Base-by-base conservation (phyloP, 53 echinoderm and acorn worm genomes). In the Crossaster papposus region DNA sequence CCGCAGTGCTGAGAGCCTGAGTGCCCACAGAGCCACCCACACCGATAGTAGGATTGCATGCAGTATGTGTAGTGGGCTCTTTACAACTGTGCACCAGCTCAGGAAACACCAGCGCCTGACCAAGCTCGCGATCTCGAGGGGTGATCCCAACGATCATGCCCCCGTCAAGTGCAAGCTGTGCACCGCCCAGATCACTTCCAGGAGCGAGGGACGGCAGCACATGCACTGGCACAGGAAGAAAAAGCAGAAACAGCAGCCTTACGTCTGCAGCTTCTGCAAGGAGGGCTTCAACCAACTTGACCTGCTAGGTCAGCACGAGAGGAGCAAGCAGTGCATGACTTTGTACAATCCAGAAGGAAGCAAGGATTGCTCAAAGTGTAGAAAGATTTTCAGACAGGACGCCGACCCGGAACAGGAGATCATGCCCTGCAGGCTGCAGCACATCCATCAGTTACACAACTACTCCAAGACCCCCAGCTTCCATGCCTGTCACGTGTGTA, bases 91-190 rank as follows among this genome's bases (percentile, higher is more conserved):
- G 13, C 84, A 84, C 30, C 29, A 84, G 52, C 37, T 84, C 51
- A 51, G 84, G 52, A 84, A 84, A 52, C 84, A 84, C 54, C 51
- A 84, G 72, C 84, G 84, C 17, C 72, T 84, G 72, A 20, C 72
- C 0, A 84, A 52, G 32, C 34, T 72, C 12, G 84, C 84, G 1
- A 52, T 84, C 36, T 84, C 84, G 7, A 84, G 53, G 52, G 65
- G 70, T 23, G 84, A 84, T 30, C 84, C 84, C 17, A 84, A 72
- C 72, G 71, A 84, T 12, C 84, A 84, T 10, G 9, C 31, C 51
- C 72, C 84, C 36, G 84, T 84, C 52, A 84, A 84, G 52, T 84
- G 84, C 32, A 84, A 84, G 18, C 72, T 84, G 14, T 84, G 84
- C 72, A 20, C 37, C 37, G 72, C 17, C 72, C 20, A 17, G 13